Base-by-base conservation (phyloP, 2,797 vertebrate species). In the Leuciscus waleckii region DNA sequence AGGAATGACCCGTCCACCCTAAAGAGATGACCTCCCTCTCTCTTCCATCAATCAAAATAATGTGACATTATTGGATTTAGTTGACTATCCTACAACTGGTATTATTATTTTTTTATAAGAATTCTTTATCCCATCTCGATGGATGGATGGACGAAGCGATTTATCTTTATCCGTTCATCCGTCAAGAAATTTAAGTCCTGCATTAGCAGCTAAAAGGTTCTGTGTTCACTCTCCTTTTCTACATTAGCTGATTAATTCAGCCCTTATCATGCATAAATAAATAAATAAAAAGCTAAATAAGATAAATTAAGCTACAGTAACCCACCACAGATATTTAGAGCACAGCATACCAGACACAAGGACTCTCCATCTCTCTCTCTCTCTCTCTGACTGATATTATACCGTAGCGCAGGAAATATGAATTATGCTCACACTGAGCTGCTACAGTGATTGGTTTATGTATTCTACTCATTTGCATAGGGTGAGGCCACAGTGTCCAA, bases 1-100 rank as follows among this genome's bases (percentile, higher is more conserved):
- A 69, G 35, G 5, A 77, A 23, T 54, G 61, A 82, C 17, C 54
- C 26, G 21, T 21, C 35, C n/a, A 14, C 46, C 14, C 13, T 67
- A 43, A 49, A 51, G 29, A 69, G 32, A 39, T 37, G 54, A 32
- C 63, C 56, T 49, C 14, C 17, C 41, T 56, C 26, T 63, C 32
- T 6, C 43, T n/a, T 88, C 88, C 88, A 92, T 93, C 91, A 91
- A 87, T 93, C 92, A 93, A 90, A 93, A 87, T 91, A 91, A 92
- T 91, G 87, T 92, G 91, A 89, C 84, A 85, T 49, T 86, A 90
- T 91, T 91, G 91, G 89, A 91, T 91, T 88, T 88, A 88, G 83
- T 26, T n/a, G 88, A 82, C 83, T 82, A 90, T 90, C 83, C 88
- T 88, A 51, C 77, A 87, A 91, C 21, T 89, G 86, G 90, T 85